A percentile compares a stretch with the other conserved stretches of the same genome.
phyloP scores from a whole-genome alignment of 2,888 invertebrate genomes.

The Phytoseiulus persimilis region DNA sequence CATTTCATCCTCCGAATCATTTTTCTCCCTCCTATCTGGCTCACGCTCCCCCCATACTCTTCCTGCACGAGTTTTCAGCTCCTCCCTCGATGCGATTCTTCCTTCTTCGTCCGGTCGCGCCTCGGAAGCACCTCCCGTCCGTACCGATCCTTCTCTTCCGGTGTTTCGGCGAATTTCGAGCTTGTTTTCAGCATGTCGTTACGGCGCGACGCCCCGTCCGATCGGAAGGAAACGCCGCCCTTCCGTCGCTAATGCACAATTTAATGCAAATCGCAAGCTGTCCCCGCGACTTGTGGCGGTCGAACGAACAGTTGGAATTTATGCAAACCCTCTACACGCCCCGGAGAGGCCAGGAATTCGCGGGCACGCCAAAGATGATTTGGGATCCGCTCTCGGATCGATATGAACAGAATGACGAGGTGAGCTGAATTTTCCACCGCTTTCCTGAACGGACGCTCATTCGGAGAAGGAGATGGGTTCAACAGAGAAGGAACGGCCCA shows the following conservation, averaged over 20 bases:
- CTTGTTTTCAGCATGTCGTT: not conserved
- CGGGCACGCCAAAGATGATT: not conserved
- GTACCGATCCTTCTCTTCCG: not conserved
- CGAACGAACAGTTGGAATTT: not conserved
- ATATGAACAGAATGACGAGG: no score
- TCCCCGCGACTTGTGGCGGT: not conserved
- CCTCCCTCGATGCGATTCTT: not conserved
- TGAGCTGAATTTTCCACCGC: no score
- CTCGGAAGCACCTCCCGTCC: not conserved
- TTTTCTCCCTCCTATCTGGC: not conserved
- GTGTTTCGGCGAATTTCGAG: not conserved
- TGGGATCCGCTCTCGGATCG: not conserved
- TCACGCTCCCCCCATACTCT: not conserved
- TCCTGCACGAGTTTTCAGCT: not conserved
- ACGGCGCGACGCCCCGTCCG: not conserved
- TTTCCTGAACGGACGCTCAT: no score
- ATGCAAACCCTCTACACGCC: not conserved
- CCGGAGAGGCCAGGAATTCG: not conserved
- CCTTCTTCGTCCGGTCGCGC: not conserved
- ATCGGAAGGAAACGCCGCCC: not conserved
- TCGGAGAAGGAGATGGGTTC: no score
- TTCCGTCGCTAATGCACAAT: conserved; percentile 5
- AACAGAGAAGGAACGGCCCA: no score
- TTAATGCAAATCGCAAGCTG: not conserved
- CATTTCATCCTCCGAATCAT: no score